Conservation (phyloP, 1,140 invertebrate genomes). For the Homarus americanus region DNA sequence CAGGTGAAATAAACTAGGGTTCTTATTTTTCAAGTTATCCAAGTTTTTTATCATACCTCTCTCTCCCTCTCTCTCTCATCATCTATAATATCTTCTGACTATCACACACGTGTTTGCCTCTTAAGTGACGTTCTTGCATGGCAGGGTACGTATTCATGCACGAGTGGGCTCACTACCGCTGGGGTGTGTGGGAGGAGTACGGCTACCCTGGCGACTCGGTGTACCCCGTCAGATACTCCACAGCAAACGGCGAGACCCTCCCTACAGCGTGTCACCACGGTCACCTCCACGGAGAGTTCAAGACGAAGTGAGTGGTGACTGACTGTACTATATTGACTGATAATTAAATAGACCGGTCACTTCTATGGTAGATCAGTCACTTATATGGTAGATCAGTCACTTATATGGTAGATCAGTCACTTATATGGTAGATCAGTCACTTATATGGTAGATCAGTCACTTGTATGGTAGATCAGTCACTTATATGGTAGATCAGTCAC, state of each 20-base stretch:
- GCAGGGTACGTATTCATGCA: constrained; percentile 77
- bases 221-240: constrained; percentile 21
- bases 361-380: no score
- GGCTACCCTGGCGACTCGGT: constrained; percentile 74
- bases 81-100: background rate
- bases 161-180: constrained; percentile 79
- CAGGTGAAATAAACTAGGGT: background rate
- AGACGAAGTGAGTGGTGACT: no score
- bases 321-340: no score
- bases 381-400: no score
- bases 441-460: no score
- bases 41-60: background rate
- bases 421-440: no score
- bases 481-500: no score
- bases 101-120: background rate
- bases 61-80: background rate
- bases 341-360: no score
- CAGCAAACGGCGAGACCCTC: background rate
- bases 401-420: no score
- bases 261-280: constrained; percentile 11
- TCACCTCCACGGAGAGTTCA: background rate
- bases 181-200: constrained; percentile 79
- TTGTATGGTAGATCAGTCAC: no score
- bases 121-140: background rate
- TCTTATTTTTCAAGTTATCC: background rate